Base-by-base conservation (phyloP, 2,113 vertebrate genomes). In the Hucho hucho region DNA sequence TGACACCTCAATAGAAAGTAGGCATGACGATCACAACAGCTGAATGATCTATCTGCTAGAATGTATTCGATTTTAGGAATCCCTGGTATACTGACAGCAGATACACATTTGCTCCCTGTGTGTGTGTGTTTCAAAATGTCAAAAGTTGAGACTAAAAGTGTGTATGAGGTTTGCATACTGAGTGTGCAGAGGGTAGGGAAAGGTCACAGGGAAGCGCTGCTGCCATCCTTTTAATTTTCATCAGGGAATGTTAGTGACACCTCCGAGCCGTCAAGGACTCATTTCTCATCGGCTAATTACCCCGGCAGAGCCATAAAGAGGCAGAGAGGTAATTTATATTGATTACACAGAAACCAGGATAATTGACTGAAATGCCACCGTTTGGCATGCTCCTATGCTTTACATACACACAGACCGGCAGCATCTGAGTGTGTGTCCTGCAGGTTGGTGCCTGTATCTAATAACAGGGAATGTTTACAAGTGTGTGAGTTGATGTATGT, bases 281-380 rank as follows among this genome's bases (percentile, higher is more conserved):
- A 12, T 43, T 49, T 69, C 16, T 67, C 74, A 80, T 71, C 56
- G 25, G 64, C 64, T 73, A 72, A 80, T 80, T 80, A 73, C 56
- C 24, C 64, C 14, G 43, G 64, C 49, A 69, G 28, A 25, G 76
- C 32, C 29, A 80, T 76, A 76, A 72, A 72, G 25, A 4, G 32
- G 22, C 69, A 75, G 71, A 71, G 72, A 70, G 78, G 69, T 79
- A 68, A 80, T 80, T 76, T 61, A 75, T 76, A 73, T 80, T 68
- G 68, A 80, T 80, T 80, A 80, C 53, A 68, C 53, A 68, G 74
- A 53, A 76, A 76, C 59, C 32, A 73, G 43, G 43, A 65, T 80
- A 80, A 73, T 63, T 64, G 79, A 26, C 64, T 66, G 64, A 72
- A 76, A 75, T 65, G 56, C 37, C 61, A 59, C 25, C 46, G 4